Evolutionary conservation across 2,888 invertebrate species (phyloP).

Genomic region (Eupithecia abbreviata): DNA sequence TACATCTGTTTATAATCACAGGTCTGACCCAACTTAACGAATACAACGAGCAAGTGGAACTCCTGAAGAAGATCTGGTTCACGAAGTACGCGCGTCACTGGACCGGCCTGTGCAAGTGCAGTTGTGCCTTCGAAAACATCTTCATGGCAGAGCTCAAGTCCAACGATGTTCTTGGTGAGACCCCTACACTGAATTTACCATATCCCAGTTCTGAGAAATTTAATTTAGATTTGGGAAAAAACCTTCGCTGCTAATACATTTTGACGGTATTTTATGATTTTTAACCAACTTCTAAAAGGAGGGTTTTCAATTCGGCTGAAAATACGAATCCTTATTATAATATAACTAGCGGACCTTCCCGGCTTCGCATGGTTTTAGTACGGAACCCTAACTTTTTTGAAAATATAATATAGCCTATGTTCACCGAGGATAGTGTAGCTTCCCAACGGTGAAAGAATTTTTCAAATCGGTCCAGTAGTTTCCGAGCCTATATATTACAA

Average conservation of each 20-base stretch:
- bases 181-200: neutral
- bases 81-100: conserved; percentile 92
- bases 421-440: too few species aligned
- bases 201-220: neutral
- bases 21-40: conserved; percentile 86
- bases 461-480: too few species aligned
- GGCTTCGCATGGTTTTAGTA: too few species aligned
- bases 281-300: neutral
- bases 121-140: conserved; percentile 96
- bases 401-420: too few species aligned
- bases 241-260: neutral
- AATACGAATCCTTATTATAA: too few species aligned
- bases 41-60: conserved; percentile 83
- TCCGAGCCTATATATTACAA: too few species aligned
- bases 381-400: too few species aligned
- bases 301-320: neutral
- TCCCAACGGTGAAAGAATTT: too few species aligned
- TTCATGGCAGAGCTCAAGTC: conserved; percentile 94
- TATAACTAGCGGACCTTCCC: too few species aligned
- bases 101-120: conserved; percentile 90
- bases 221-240: neutral
- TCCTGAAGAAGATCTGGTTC: conserved; percentile 90
- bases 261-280: neutral
- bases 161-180: conserved; percentile 86
- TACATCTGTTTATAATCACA: conserved; percentile 40